Evolutionary conservation across 2,113 vertebrate genomes (phyloP), one percentile per base, ranked within the genome.

Genomic region (Aleadryas rufinucha): DNA sequence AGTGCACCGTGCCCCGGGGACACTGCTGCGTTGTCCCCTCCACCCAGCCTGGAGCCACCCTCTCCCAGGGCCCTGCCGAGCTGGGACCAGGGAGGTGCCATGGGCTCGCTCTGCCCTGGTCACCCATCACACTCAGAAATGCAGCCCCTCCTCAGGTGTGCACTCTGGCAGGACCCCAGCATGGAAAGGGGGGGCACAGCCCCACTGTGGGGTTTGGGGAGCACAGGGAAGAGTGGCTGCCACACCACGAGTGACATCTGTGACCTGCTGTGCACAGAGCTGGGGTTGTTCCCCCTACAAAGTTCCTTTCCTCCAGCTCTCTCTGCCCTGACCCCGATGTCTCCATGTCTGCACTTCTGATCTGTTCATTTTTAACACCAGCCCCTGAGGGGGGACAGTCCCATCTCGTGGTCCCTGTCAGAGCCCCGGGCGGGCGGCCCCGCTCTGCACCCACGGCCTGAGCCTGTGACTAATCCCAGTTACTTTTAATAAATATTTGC

Each of bases 211-310:
- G 54, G 3, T 5, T 7, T 42, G 66, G 24, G 61, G 70, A 21
- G 17, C 76, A 14, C 17, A 10, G 66, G 35, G 23, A 39, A 14
- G 16, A 16, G 65, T 24, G 2, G 2, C 26, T 20, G 57, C 31
- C 6, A 3, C 63, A 4, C 9, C 2, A 1, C 2, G 3, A n/a
- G 61, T 3, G 15, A 16, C 8, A 14, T 5, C 13, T 0, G 2
- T n/a, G 79, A 37, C 84, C 85, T 64, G 27, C 79, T 39, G 83
- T 0, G 1, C 54, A 20, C 0, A 0, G 83, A 57, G 35, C 64
- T 4, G 8, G 30, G 4, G 0, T 1, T 18, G 16, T 21, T 61
- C 27, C 53, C 18, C 18, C 53, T 41, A 8, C 70, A 92, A 42
- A 91, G 47, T 31, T 24, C 1, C 0, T 24, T 44, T 44, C 22